Evolutionary conservation across 2,113 vertebrate species (phyloP).

Genomic region (Gavia stellata): DNA sequence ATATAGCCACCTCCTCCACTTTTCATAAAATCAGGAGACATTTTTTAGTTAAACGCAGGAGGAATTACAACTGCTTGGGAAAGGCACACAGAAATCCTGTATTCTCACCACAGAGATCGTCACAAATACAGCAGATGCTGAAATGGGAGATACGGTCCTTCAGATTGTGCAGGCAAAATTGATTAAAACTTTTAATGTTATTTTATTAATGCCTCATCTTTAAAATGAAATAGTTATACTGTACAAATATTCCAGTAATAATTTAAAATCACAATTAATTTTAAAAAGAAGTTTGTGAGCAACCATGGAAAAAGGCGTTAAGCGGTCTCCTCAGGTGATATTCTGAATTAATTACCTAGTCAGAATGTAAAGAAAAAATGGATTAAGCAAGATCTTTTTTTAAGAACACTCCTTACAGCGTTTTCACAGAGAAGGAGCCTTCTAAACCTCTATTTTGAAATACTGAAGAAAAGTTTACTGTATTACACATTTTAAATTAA

Average conservation of each 20-base stretch:
- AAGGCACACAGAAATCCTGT: neutral
- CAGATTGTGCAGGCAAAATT: neutral
- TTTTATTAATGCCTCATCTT: neutral
- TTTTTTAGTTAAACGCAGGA: neutral
- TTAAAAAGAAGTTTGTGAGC: neutral
- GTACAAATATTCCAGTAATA: neutral
- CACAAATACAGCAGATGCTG: neutral
- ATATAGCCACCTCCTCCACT: neutral
- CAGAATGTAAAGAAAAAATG: neutral
- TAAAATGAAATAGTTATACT: neutral
- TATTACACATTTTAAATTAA: neutral
- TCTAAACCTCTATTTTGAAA: neutral
- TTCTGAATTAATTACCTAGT: neutral
- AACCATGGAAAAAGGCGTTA: neutral
- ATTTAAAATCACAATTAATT: neutral
- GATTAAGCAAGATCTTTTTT: neutral
- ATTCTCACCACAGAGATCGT: neutral
- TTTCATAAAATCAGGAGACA: neutral
- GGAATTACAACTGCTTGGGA: neutral
- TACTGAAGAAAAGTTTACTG: neutral
- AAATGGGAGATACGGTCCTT: neutral
- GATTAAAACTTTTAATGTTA: neutral
- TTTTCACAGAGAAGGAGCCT: neutral
- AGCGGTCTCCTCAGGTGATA: neutral
- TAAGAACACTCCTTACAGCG: neutral